Evolutionary conservation across 2,888 invertebrate genomes (phyloP).

Genomic region (Octodonta nipae): DNA sequence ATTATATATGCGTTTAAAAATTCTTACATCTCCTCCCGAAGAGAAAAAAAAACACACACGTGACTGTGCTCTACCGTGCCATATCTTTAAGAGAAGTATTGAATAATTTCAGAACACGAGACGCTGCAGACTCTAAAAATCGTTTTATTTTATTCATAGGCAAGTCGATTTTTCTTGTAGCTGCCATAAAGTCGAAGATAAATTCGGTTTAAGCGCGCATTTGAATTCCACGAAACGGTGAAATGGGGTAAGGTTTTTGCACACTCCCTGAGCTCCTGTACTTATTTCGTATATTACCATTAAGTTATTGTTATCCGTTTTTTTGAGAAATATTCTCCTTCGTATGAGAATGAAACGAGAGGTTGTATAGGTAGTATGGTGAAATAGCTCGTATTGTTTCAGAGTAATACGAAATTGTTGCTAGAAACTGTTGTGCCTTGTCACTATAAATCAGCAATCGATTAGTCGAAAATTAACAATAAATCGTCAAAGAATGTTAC

Average conservation of each 20-base stretch:
- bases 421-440: too few relatives aligned
- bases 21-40: conserved; percentile 25
- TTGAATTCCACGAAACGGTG: conserved; percentile 18
- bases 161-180: conserved; percentile 29
- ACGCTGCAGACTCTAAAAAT: conserved; percentile 31
- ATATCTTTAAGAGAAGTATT: conserved; percentile 32
- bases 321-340: too few relatives aligned
- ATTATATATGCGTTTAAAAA: conserved; percentile 26
- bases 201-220: conserved; percentile 26
- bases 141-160: conserved; percentile 35
- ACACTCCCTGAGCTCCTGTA: background rate
- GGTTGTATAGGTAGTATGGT: too few relatives aligned
- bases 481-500: too few relatives aligned
- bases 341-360: too few relatives aligned
- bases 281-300: background rate
- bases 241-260: background rate
- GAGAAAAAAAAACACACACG: conserved; percentile 8
- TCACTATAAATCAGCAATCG: too few relatives aligned
- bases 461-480: too few relatives aligned
- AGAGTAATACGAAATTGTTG: too few relatives aligned
- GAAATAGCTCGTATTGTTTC: too few relatives aligned
- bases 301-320: conserved; percentile 2
- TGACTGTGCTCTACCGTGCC: background rate
- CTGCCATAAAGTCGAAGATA: conserved; percentile 29
- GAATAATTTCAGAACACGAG: conserved; percentile 31